Percentiles rank a stretch among this genome's conserved stretches.
These are phyloP conservation scores for Muscicapa adusta DNA, from an alignment of 2,113 vertebrate genomes.

Conservation along the genomic window DNA sequence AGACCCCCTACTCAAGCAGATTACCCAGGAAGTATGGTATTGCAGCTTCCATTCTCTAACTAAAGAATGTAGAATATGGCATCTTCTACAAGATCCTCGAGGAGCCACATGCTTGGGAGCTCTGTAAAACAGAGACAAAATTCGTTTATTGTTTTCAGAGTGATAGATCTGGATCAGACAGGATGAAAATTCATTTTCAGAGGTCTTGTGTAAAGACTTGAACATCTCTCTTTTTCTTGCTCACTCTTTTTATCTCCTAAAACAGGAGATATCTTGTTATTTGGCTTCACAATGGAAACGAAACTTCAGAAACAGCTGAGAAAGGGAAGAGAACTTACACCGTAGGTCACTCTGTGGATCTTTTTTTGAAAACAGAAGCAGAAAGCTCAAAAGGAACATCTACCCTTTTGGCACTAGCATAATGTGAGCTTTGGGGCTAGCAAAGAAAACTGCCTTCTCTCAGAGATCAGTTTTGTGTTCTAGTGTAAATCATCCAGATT, in stretches of 20 bases:
- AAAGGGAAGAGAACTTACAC: background rate
- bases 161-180: background rate
- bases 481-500: background rate
- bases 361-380: background rate
- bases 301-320: background rate
- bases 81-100: background rate
- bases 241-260: background rate
- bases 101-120: background rate
- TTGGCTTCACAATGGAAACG: background rate
- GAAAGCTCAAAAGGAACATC: background rate
- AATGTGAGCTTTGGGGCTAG: background rate
- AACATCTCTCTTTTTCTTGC: background rate
- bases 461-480: background rate
- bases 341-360: background rate
- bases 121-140: background rate
- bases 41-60: background rate
- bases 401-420: background rate
- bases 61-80: background rate
- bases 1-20: background rate
- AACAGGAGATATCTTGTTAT: background rate
- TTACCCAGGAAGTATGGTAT: background rate
- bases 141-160: background rate
- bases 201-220: background rate
- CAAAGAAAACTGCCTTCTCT: background rate
- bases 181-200: background rate